Evolutionary conservation across 2,888 invertebrate species (phyloP), one percentile per base, ranked within the genome.

Genomic region (Hesperia comma): DNA sequence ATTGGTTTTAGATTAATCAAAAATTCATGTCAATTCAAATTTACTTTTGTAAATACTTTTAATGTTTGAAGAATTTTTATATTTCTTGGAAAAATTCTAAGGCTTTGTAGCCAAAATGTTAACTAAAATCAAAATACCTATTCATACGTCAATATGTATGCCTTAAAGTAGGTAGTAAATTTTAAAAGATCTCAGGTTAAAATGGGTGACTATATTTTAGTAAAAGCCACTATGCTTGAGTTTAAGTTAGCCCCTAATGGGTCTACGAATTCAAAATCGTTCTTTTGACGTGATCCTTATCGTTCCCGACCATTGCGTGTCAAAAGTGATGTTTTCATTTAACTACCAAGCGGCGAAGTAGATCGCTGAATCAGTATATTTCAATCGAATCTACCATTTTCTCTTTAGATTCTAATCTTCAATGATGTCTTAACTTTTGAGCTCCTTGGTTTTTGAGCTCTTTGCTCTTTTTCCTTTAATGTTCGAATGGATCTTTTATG

Each of bases 251-350:
- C 21, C 21, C 51, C 6, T 51, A 51, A 51, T 51, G 26, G 51
- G 26, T 21, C 21, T 51, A 14, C 51, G 21, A 51, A 51, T 26
- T 26, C 21, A 41, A 60, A 54, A 62, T 41, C 61, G 26, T 57
- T 53, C 51, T 53, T 21, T 64, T n/a, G 17, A 21, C 41, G 41
- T 58, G 64, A 58, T 51, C 53, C 46, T 58, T 57, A 63, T 55
- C 61, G 7, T 26, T 15, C 10, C 37, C 51, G 17, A 64, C 40
- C 32, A 64, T 64, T 53, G 58, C 64, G 64, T 64, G 64, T 58
- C 51, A 53, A 58, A 64, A 58, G 26, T 64, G 64, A 64, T 64
- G 32, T 58, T 64, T 64, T 51, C 58, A 64, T 64, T 64, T 58
- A 58, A 64, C 58, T 41, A 64, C 41, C 15, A 53, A 49, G 32